Conservation (phyloP, 1,140 invertebrate species). For the Venustaconcha ellipsiformis region DNA sequence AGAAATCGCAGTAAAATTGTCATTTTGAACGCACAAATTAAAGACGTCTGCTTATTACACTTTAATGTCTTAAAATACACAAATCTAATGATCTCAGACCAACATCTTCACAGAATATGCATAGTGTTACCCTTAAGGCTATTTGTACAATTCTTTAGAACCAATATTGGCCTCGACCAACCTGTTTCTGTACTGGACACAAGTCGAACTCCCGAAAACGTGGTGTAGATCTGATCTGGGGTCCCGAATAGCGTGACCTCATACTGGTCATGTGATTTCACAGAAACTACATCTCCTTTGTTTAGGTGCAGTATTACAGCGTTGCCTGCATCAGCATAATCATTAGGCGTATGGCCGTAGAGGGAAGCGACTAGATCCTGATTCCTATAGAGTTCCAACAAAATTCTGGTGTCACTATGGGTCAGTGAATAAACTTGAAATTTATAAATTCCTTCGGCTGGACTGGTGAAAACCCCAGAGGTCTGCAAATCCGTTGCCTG, state of each 20-base stretch:
- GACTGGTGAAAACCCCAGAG: constrained; percentile 8
- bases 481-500: background rate
- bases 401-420: background rate
- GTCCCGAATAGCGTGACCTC: constrained; percentile 12
- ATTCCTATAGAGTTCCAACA: constrained; percentile 11
- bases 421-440: constrained; percentile 16
- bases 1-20: background rate
- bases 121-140: background rate
- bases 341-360: constrained; percentile 9
- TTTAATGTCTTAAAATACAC: background rate
- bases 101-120: background rate
- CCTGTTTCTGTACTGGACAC: background rate
- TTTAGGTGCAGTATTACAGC: constrained; percentile 13
- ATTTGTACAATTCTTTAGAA: background rate
- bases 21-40: background rate
- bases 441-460: constrained; percentile 14
- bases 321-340: constrained; percentile 16
- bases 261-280: constrained; percentile 1
- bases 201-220: constrained; percentile 17
- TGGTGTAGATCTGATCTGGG: constrained; percentile 4
- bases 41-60: background rate
- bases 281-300: constrained; percentile 11
- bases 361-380: constrained; percentile 4
- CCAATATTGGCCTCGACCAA: no score
- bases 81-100: background rate